Percentiles rank a stretch among this genome's conserved stretches.
Conservation (phyloP, 2,888 invertebrate species). For the Galeopsomyia nigrocyanea region DNA sequence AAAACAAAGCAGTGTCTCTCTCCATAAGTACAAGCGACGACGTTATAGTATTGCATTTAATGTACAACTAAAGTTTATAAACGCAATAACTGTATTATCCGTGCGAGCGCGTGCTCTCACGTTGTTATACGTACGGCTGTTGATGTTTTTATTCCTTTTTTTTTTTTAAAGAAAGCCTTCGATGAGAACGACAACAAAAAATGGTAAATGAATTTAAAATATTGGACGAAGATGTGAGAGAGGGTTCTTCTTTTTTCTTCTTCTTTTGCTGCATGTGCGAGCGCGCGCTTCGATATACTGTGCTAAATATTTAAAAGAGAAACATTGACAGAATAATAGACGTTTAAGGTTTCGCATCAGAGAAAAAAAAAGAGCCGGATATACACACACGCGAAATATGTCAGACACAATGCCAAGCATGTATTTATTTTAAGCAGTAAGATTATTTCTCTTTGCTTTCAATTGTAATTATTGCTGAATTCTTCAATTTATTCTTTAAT, state of each 20-base stretch:
- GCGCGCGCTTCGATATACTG: slow-evolving; percentile 22
- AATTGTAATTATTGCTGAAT: slow-evolving; percentile 43
- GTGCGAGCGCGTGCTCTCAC: slow-evolving; percentile 23
- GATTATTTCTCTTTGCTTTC: slow-evolving; percentile 41
- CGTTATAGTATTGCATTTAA: slow-evolving; percentile 42
- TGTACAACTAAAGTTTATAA: slow-evolving; percentile 37
- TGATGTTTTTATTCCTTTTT: no score
- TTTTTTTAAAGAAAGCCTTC: not conserved
- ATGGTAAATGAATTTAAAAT: slow-evolving; percentile 3
- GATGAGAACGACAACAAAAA: not conserved
- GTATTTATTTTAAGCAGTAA: slow-evolving; percentile 43
- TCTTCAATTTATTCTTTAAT: slow-evolving; percentile 26
- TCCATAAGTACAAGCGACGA: slow-evolving; percentile 4
- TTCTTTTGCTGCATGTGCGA: slow-evolving; percentile 4
- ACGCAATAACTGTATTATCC: slow-evolving; percentile 42
- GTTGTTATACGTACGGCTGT: not conserved
- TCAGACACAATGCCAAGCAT: slow-evolving; percentile 32
- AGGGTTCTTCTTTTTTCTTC: not conserved
- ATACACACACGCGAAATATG: no score
- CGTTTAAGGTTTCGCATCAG: slow-evolving; percentile 11
- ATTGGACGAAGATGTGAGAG: not conserved
- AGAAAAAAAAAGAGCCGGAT: not conserved
- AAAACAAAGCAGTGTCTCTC: not conserved
- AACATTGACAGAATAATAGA: slow-evolving; percentile 36
- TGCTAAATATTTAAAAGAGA: slow-evolving; percentile 45